Conservation (phyloP, 64 coral and sea anemone species). For the Montipora cactus region DNA sequence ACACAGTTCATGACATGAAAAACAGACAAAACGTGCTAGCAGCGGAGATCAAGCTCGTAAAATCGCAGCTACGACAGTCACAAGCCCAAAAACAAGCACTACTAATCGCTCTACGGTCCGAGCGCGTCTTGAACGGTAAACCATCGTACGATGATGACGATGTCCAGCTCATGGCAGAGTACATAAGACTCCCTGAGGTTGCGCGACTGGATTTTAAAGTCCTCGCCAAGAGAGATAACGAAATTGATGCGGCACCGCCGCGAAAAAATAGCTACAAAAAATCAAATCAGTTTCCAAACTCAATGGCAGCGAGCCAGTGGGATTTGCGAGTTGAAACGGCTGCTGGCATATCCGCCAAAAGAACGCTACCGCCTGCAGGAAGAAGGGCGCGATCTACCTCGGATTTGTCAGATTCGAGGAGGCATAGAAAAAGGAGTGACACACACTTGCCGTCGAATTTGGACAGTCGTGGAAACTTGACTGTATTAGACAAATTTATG, state of each 20-base stretch:
- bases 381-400: constrained; percentile 39
- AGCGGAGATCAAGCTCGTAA: constrained; percentile 75
- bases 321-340: constrained; percentile 40
- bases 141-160: constrained; percentile 77
- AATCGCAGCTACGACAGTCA: constrained; percentile 82
- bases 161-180: constrained; percentile 70
- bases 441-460: constrained; percentile 60
- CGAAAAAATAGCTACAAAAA: not conserved
- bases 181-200: constrained; percentile 75
- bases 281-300: constrained; percentile 42
- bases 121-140: constrained; percentile 87
- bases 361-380: not conserved
- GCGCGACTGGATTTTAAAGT: constrained; percentile 68
- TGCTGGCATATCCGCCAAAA: not conserved
- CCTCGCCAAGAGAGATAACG: constrained; percentile 55
- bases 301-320: constrained; percentile 57
- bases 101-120: constrained; percentile 79
- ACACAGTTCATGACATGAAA: constrained; percentile 72
- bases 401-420: constrained; percentile 38
- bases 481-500: constrained; percentile 67
- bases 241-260: constrained; percentile 35
- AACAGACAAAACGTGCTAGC: constrained; percentile 50
- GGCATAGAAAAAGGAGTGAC: constrained; percentile 1
- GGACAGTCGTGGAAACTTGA: constrained; percentile 3
- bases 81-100: constrained; percentile 84